Conservation (phyloP, 2,888 invertebrate species). For the Torymus aiolomorphi region DNA sequence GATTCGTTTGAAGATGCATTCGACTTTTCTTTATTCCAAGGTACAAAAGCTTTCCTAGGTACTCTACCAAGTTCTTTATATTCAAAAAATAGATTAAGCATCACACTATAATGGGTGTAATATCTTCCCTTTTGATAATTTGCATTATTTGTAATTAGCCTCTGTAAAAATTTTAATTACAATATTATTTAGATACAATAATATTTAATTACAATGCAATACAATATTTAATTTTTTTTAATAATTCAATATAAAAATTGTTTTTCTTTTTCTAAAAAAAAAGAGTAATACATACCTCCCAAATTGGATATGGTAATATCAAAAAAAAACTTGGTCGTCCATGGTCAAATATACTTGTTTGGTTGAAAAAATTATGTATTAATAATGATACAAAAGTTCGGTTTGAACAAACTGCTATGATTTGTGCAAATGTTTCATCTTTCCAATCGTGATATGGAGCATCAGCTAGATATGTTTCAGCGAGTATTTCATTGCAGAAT, state of each 20-base stretch:
- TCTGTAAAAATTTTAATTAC: slow-evolving; percentile 46
- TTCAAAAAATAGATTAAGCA: slow-evolving; percentile 84
- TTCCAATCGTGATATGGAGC: slow-evolving; percentile 76
- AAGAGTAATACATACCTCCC: slow-evolving; percentile 40
- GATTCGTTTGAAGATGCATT: slow-evolving; percentile 59
- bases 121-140: slow-evolving; percentile 9
- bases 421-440: slow-evolving; percentile 78
- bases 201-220: background rate
- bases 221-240: background rate
- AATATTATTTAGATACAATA: background rate
- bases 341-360: slow-evolving; percentile 77
- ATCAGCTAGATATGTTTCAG: slow-evolving; percentile 77
- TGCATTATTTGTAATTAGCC: background rate
- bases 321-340: slow-evolving; percentile 82
- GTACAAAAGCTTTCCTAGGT: slow-evolving; percentile 79
- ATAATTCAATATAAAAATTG: background rate
- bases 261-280: background rate
- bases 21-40: slow-evolving; percentile 77
- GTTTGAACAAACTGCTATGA: slow-evolving; percentile 80
- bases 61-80: slow-evolving; percentile 78
- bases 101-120: slow-evolving; percentile 79
- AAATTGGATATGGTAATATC: slow-evolving; percentile 73
- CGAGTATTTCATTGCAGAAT: slow-evolving; percentile 78
- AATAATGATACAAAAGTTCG: slow-evolving; percentile 80
- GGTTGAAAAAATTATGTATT: slow-evolving; percentile 79